phyloP scores from a whole-genome alignment of 1,140 invertebrate genomes.

The Heliconius hermathena region DNA sequence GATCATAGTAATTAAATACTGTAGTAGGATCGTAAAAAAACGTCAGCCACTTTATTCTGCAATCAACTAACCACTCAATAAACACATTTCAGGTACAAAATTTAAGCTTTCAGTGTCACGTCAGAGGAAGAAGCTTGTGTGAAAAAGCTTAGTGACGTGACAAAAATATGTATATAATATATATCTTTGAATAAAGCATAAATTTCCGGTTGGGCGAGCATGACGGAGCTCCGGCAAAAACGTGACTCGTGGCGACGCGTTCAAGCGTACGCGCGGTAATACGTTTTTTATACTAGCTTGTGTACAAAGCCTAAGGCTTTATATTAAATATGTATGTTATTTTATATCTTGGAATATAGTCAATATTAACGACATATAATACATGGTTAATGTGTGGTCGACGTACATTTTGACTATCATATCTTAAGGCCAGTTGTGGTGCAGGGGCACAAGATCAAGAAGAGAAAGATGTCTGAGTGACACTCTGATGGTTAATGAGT shows the following conservation, averaged over 20 bases:
- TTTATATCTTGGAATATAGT: too few species aligned
- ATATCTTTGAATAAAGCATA: conserved; percentile 6
- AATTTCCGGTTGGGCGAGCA: not conserved
- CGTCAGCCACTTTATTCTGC: too few species aligned
- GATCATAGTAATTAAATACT: not conserved
- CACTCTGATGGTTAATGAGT: too few species aligned
- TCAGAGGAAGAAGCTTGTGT: not conserved
- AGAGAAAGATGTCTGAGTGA: too few species aligned
- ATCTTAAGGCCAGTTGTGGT: too few species aligned
- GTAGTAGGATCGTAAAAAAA: too few species aligned
- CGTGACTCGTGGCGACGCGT: conserved; percentile 14
- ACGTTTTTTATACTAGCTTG: not conserved
- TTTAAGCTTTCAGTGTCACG: not conserved
- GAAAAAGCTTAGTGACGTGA: conserved; percentile 14
- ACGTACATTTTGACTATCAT: too few species aligned
- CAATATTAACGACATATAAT: too few species aligned
- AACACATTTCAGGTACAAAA: not conserved
- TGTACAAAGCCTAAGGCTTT: not conserved
- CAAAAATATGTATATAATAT: not conserved
- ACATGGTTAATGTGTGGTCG: too few species aligned
- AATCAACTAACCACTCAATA: too few species aligned
- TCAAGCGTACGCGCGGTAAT: conserved; percentile 1
- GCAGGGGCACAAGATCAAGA: too few species aligned
- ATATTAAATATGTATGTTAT: not conserved
- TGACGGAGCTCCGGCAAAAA: conserved; percentile 11